These are phyloP conservation scores for Rhogogaster chlorosoma DNA, from an alignment of 2,888 invertebrate species.

Conservation along the genomic window DNA sequence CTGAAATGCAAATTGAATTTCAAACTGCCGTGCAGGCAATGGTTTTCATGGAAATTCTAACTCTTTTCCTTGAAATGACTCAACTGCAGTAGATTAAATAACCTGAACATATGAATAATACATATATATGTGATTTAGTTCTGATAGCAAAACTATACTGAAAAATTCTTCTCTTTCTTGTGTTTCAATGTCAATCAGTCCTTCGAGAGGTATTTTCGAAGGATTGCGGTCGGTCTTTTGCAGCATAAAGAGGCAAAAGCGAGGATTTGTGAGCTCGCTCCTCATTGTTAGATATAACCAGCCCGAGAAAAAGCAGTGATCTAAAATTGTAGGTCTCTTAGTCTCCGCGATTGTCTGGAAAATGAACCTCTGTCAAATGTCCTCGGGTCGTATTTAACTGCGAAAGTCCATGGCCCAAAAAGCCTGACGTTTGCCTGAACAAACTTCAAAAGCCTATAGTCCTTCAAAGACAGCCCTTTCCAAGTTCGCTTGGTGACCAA, in stretches of 20 bases:
- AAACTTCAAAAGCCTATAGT: background rate
- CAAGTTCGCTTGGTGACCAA: background rate
- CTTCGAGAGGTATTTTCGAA: background rate
- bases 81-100: background rate
- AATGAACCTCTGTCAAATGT: background rate
- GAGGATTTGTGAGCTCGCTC: no score
- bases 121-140: background rate
- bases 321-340: background rate
- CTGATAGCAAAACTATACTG: background rate
- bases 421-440: background rate
- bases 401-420: background rate
- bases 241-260: no score
- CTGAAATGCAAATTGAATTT: background rate
- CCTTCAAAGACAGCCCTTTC: no score
- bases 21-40: background rate
- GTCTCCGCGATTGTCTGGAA: background rate
- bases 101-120: background rate
- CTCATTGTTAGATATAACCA: no score
- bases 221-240: no score
- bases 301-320: background rate
- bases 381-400: background rate
- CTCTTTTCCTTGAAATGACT: background rate
- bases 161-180: background rate
- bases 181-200: background rate
- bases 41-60: background rate